These are phyloP conservation scores for Laticauda colubrina DNA, from an alignment of 2,113 vertebrate genomes.

Conservation along the genomic window DNA sequence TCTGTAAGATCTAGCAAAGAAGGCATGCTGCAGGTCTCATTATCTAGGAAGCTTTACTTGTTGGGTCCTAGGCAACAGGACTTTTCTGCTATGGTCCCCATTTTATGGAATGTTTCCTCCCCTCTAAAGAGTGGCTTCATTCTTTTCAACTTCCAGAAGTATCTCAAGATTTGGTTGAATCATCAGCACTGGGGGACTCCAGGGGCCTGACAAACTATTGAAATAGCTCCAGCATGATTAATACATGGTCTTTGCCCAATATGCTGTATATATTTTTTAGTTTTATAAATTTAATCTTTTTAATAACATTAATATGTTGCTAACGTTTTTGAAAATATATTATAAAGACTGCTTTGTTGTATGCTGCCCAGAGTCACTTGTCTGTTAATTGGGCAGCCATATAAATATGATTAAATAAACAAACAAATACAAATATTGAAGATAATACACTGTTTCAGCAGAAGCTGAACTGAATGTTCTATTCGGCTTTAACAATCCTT, in stretches of 20 bases:
- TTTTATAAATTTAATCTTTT: no score
- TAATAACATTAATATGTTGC: no score
- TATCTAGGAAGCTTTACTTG: no score
- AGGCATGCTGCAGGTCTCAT: not conserved
- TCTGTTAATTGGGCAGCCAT: no score
- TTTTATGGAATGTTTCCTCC: not conserved
- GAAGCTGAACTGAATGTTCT: not conserved
- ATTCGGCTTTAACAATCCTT: constrained; percentile 6
- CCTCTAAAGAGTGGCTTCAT: not conserved
- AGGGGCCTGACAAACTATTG: not conserved
- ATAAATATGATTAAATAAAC: no score
- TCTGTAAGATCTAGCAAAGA: not conserved
- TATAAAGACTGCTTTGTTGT: no score
- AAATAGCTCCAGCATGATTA: no score
- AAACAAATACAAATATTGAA: not conserved
- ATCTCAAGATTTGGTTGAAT: not conserved
- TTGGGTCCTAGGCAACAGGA: no score
- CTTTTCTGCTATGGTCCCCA: not conserved
- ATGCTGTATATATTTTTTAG: no score
- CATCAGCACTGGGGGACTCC: not conserved
- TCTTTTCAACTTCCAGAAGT: not conserved
- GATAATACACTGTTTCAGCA: not conserved
- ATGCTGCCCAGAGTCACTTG: no score
- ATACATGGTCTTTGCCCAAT: not conserved
- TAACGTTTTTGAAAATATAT: no score